Evolutionary conservation across 2,888 invertebrate genomes (phyloP), one percentile per base, ranked within the genome.

Genomic region (Platycheirus albimanus): DNA sequence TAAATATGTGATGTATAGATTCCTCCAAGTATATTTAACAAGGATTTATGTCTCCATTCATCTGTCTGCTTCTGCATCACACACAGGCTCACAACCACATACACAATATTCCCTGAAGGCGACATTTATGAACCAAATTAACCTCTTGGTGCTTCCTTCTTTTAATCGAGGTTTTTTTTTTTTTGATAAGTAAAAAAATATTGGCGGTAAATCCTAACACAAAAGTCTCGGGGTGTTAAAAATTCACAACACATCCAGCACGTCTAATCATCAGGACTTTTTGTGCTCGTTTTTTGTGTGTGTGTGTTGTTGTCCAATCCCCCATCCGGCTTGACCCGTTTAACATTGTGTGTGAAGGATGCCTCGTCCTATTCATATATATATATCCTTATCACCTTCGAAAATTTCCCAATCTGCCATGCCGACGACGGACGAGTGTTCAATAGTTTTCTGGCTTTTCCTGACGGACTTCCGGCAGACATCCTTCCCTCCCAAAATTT

Each of bases 41-140:
- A 83, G 83, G 83, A 83, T 83, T 83, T 83, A 83, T 83, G 69
- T 83, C 78, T 74, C 72, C 78, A 83, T 83, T 64, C 83, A 78
- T 83, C 83, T 78, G 78, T 83, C 72, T 77, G 63, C 71, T n/a
- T n/a, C n/a, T n/a, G n/a, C n/a, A n/a, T n/a, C n/a, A 52, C 43
- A 38, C 28, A 47, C 20, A 49, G 58, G 17, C 67, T n/a, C 19
- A 36, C 13, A 4, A 3, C 24, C 30, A 20, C 41, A 41, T 15
- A 11, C 24, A 7, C 43, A 10, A 13, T 17, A 28, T 13, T 5
- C 66, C 38, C 54, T 56, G 36, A 41, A 36, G 41, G 58, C 64
- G 49, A 61, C 56, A 49, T 67, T 78, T 76, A 76, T 76, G 70
- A 81, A 81, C 54, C 76, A 70, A 70, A 38, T 69, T 80, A 51